A percentile compares a stretch with the other conserved stretches of the same genome.
Evolutionary conservation across 35 echinoderm and acorn worm genomes (phyloP).

Genomic region (Ophiothrix spiculata): DNA sequence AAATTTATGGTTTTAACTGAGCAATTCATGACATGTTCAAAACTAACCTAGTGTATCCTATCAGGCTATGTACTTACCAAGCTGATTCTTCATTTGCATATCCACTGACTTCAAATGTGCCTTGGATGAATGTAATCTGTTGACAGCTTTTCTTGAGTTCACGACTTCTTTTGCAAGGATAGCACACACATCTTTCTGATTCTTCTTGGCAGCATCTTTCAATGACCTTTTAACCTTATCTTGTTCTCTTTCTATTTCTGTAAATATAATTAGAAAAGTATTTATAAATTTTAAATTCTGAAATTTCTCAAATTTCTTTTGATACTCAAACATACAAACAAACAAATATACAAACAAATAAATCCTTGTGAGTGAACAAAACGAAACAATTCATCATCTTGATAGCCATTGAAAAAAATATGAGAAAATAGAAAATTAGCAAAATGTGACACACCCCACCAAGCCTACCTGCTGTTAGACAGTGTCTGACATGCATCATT

Average conservation of each 20-base stretch:
- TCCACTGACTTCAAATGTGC: slow-evolving; percentile 90
- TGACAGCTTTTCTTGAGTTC: slow-evolving; percentile 81
- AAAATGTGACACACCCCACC: too few species aligned
- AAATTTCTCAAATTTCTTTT: background rate
- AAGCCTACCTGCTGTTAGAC: too few species aligned
- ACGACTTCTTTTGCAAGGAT: slow-evolving; percentile 91
- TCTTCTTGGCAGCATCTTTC: slow-evolving; percentile 88
- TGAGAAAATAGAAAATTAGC: background rate
- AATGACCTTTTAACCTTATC: slow-evolving; percentile 85
- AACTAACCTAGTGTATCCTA: background rate
- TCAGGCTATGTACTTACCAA: slow-evolving; percentile 43
- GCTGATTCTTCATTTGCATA: slow-evolving; percentile 99
- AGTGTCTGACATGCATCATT: too few species aligned
- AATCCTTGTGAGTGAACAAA: background rate
- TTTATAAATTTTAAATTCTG: background rate
- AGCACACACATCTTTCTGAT: slow-evolving; percentile 79
- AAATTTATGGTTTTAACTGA: background rate
- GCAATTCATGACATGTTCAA: background rate
- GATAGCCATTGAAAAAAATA: background rate
- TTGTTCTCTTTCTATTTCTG: slow-evolving; percentile 84
- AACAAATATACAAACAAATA: background rate
- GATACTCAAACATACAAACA: background rate
- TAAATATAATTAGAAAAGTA: background rate
- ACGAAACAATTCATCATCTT: background rate
- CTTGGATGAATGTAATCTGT: slow-evolving; percentile 74